phyloP scores from a whole-genome alignment of 2,797 vertebrate species.

The Pelobates cultripes region DNA sequence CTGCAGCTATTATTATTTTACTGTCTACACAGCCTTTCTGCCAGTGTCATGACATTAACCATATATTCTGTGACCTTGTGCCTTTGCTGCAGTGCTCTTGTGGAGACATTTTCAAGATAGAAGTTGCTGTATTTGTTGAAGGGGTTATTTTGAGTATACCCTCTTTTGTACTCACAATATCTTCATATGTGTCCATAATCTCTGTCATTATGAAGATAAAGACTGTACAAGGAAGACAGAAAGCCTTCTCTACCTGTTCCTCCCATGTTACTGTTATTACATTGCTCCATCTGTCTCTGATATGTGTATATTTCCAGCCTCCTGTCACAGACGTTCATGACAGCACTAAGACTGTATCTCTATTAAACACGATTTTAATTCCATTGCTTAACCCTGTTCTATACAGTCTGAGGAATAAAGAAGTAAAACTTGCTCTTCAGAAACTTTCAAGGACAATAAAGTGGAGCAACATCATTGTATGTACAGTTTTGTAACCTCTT shows the following conservation, averaged over 20 bases:
- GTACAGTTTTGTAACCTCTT: no score
- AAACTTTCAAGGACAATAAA: slow-evolving; percentile 24
- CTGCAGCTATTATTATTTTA: slow-evolving; percentile 5
- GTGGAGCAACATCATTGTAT: neutral
- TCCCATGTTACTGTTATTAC: slow-evolving; percentile 36
- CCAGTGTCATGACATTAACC: slow-evolving; percentile 21
- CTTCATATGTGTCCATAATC: slow-evolving; percentile 29
- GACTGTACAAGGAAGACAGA: slow-evolving; percentile 17
- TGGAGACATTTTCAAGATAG: slow-evolving; percentile 15
- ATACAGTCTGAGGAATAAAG: slow-evolving; percentile 41
- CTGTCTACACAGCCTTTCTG: slow-evolving; percentile 21
- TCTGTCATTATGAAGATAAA: slow-evolving; percentile 29
- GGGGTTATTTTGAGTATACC: slow-evolving; percentile 9
- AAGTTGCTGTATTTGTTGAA: slow-evolving; percentile 29
- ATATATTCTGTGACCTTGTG: slow-evolving; percentile 38
- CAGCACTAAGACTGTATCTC: slow-evolving; percentile 21
- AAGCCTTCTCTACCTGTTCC: slow-evolving; percentile 37
- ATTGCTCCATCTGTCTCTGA: slow-evolving; percentile 22
- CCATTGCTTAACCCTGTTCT: slow-evolving; percentile 37
- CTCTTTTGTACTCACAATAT: slow-evolving; percentile 28
- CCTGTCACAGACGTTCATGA: neutral
- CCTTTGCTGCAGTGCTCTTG: slow-evolving; percentile 14
- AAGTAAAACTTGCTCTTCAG: slow-evolving; percentile 32
- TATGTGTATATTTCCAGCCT: slow-evolving; percentile 30
- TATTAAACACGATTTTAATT: slow-evolving; percentile 30